Conservation (phyloP, 2,797 vertebrate species). For the Hippopotamyrus pictus region DNA sequence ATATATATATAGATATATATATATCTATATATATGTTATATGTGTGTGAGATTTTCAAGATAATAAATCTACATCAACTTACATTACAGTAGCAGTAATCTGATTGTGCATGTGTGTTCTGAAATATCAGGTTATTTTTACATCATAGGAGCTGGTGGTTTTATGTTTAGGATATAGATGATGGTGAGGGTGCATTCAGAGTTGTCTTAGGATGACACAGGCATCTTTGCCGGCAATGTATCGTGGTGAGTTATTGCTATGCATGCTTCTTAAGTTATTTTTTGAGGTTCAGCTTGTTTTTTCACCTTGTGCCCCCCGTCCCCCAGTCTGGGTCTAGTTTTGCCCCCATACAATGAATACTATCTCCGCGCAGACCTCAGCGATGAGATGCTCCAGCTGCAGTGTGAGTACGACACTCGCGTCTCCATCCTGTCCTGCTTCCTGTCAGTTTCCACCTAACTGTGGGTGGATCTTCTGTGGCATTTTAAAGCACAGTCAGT, state of each 20-base stretch:
- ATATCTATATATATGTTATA: not conserved
- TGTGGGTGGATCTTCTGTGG: not conserved
- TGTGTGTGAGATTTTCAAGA: not conserved
- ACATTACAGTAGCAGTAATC: not conserved
- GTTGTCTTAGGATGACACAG: not conserved
- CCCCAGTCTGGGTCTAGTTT: conserved; percentile 85
- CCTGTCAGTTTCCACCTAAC: conserved; percentile 20
- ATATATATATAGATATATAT: not conserved
- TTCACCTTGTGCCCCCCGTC: conserved; percentile 17
- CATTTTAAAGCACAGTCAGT: not conserved
- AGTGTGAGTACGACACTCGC: conserved; percentile 79
- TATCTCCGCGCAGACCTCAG: conserved; percentile 96
- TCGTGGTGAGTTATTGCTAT: not conserved
- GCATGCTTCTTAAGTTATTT: not conserved
- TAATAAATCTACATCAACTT: not conserved
- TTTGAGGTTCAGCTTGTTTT: conserved; percentile 21
- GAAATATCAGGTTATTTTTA: not conserved
- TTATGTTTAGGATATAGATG: not conserved
- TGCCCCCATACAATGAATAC: conserved; percentile 86
- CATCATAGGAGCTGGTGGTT: not conserved
- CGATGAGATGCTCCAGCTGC: conserved; percentile 95
- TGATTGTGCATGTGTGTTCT: not conserved
- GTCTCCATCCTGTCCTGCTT: conserved; percentile 37
- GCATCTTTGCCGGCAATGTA: not conserved
- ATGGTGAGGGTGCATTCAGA: not conserved